These are phyloP conservation scores for Idaea biselata DNA, from an alignment of 2,888 invertebrate species.

Conservation along the genomic window DNA sequence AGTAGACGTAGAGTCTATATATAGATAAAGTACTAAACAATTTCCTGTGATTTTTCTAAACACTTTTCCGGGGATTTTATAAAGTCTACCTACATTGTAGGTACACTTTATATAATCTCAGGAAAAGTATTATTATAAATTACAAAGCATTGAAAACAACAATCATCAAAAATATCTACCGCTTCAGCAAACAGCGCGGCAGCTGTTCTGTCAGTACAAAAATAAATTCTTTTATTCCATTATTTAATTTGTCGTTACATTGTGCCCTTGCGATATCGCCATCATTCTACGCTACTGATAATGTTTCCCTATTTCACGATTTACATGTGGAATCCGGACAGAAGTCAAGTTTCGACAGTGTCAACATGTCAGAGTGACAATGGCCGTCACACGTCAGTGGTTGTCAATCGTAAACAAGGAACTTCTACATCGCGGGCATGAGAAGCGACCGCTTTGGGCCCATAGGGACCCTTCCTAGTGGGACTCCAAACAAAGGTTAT, in stretches of 20 bases:
- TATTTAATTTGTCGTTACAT: slow-evolving; percentile 78
- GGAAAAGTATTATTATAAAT: not conserved
- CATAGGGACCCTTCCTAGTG: slow-evolving; percentile 11
- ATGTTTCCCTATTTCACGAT: slow-evolving; percentile 72
- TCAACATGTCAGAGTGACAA: slow-evolving; percentile 78
- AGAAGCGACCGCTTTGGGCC: slow-evolving; percentile 63
- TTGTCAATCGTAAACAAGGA: slow-evolving; percentile 60
- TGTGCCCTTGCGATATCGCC: slow-evolving; percentile 39
- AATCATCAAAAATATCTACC: slow-evolving; percentile 36
- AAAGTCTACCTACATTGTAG: too few relatives aligned
- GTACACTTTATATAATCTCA: not conserved
- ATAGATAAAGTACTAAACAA: too few relatives aligned
- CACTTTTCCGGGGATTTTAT: too few relatives aligned
- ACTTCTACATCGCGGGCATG: slow-evolving; percentile 40
- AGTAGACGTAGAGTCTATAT: too few relatives aligned
- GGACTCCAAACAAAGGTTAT: slow-evolving; percentile 47
- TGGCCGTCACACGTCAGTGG: slow-evolving; percentile 71
- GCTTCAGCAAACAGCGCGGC: slow-evolving; percentile 38
- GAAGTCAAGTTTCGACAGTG: slow-evolving; percentile 77
- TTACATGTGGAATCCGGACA: slow-evolving; percentile 75
- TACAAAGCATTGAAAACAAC: slow-evolving; percentile 34
- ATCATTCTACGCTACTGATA: slow-evolving; percentile 43
- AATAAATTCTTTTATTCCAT: slow-evolving; percentile 67
- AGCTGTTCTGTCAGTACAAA: slow-evolving; percentile 55
- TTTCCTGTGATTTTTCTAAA: slow-evolving; percentile 6